phyloP scores from a whole-genome alignment of 2,888 invertebrate species.

The Daptonema setosum region DNA sequence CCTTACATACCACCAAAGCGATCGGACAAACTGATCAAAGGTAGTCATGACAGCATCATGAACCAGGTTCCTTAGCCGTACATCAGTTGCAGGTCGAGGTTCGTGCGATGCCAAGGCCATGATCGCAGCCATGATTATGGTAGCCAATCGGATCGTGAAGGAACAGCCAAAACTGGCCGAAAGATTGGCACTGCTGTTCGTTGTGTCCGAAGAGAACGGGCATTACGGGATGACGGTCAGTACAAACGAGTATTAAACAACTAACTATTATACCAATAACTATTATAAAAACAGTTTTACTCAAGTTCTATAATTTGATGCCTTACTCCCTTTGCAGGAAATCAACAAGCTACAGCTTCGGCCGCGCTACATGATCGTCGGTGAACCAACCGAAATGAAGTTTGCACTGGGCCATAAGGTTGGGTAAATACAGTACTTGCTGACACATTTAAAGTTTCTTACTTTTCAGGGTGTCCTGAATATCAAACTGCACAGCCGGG shows the following conservation, averaged over 20 bases:
- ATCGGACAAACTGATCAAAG: slow-evolving; percentile 11
- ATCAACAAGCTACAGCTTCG: slow-evolving; percentile 16
- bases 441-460: too few relatives aligned
- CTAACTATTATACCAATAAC: background rate
- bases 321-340: slow-evolving; percentile 10
- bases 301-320: too few relatives aligned
- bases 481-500: slow-evolving; percentile 10
- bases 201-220: slow-evolving; percentile 22
- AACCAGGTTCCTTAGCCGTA: slow-evolving; percentile 10
- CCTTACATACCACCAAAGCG: slow-evolving; percentile 18
- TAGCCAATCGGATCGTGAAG: slow-evolving; percentile 13
- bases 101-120: slow-evolving; percentile 24
- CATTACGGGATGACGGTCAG: slow-evolving; percentile 21
- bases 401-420: slow-evolving; percentile 21
- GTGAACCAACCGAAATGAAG: slow-evolving; percentile 23
- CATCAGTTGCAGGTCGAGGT: slow-evolving; percentile 8
- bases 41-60: background rate
- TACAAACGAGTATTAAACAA: background rate
- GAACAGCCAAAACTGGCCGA: slow-evolving; percentile 13
- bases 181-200: slow-evolving; percentile 18
- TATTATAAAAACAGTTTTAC: too few relatives aligned
- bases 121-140: slow-evolving; percentile 19
- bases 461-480: slow-evolving; percentile 22
- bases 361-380: slow-evolving; percentile 20
- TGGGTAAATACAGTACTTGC: too few relatives aligned